These are phyloP conservation scores for Melospiza melodia DNA, from an alignment of 2,113 vertebrate species.

Conservation along the genomic window DNA sequence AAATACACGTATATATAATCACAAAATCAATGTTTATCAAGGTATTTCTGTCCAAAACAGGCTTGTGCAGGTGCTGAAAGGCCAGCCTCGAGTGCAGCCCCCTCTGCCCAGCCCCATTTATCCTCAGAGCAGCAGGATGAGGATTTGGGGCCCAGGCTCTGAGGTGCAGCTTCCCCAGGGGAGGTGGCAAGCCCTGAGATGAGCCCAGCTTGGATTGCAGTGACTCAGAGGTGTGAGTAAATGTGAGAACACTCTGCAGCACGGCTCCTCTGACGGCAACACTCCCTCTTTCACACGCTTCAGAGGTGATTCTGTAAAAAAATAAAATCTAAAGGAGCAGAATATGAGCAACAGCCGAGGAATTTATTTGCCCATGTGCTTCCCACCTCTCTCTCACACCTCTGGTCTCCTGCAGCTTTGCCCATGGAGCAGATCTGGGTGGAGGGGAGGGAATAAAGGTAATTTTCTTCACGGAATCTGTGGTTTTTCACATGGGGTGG, in stretches of 20 bases:
- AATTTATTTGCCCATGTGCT: background rate
- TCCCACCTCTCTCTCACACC: background rate
- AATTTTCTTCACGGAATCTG: background rate
- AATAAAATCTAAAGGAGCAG: background rate
- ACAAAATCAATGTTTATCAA: rapidly evolving
- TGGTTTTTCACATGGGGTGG: background rate
- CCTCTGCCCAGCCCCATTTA: background rate
- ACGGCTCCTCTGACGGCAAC: background rate
- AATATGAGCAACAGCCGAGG: background rate
- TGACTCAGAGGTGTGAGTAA: conserved; percentile 32
- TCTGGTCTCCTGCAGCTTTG: background rate
- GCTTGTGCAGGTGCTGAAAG: too few species aligned
- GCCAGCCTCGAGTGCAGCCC: background rate
- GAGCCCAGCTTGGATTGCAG: background rate
- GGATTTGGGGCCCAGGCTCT: background rate
- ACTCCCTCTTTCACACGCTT: conserved; percentile 1
- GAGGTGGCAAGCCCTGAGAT: background rate
- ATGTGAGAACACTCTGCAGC: background rate
- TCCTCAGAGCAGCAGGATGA: rapidly evolving
- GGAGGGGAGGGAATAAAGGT: background rate
- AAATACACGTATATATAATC: rapidly evolving
- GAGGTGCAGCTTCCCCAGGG: background rate
- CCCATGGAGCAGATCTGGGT: background rate
- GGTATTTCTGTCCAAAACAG: background rate
- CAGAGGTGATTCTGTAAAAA: background rate